Evolutionary conservation across 1,140 invertebrate species (phyloP).

Genomic region (Zeugodacus cucurbitae): DNA sequence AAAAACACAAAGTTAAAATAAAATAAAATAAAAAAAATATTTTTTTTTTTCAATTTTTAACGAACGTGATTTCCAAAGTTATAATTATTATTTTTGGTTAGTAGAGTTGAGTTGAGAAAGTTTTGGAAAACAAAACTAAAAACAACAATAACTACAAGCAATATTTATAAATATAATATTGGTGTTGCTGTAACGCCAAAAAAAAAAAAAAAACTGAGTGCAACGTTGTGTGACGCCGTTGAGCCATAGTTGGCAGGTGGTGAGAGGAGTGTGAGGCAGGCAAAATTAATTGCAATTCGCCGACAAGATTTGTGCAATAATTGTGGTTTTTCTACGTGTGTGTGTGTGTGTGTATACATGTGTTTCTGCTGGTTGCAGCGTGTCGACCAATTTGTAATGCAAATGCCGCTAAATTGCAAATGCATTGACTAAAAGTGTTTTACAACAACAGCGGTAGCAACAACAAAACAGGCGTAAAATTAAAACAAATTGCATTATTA

Average conservation of each 20-base stretch:
- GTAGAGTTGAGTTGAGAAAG: no score
- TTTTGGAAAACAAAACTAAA: not conserved
- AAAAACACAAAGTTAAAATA: not conserved
- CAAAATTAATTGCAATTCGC: slow-evolving; percentile 7
- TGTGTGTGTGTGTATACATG: not conserved
- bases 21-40: not conserved
- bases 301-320: slow-evolving; percentile 13
- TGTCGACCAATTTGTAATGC: not conserved
- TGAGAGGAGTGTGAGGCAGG: not conserved
- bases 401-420: slow-evolving; percentile 5
- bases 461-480: not conserved
- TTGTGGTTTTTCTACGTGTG: not conserved
- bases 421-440: slow-evolving; percentile 16
- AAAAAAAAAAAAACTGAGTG: not conserved
- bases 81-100: no score
- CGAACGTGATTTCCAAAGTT: not conserved
- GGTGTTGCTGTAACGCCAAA: not conserved
- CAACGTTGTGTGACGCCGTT: not conserved
- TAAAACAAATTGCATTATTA: not conserved
- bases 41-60: not conserved
- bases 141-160: not conserved
- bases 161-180: not conserved
- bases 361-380: not conserved
- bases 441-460: not conserved
- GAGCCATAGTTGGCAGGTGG: not conserved